Base-by-base conservation (phyloP, 2,797 vertebrate genomes). In the Sphenopsis melanotis region DNA sequence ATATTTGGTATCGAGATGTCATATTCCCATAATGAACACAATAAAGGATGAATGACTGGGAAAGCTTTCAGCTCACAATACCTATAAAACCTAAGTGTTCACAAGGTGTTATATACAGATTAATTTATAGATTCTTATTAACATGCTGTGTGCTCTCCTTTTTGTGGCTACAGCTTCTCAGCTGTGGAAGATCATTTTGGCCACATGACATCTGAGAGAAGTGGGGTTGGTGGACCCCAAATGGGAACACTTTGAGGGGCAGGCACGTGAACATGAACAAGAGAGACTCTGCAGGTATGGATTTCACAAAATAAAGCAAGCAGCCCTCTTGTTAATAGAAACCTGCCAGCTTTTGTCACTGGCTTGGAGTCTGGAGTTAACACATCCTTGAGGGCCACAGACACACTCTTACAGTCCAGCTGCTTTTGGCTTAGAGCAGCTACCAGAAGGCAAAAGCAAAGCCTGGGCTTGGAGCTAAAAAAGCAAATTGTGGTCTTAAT, bases 101-200 rank as follows among this genome's bases (percentile, higher is more conserved):
- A 39, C 89, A 95, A 95, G 91, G 89, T 96, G 86, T 93, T 96
- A 90, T 61, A 74, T 81, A 92, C 81, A 95, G 95, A 97, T 97
- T 97, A 96, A 97, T 96, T 96, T 96, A 97, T 96, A 95, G 95
- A 92, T 95, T 90, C 68, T 83, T 93, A 95, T 96, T 97, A 96
- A 89, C 85, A 47, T 77, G 86, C 86, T 78, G 75, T 12, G 29
- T 59, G 63, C 75, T 96, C 59, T 94, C 81, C 42, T 91, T 87
- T 83, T 66, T 81, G 66, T 50, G 88, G 87, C 71, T 89, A n/a
- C 93, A 91, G 6, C 90, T 94, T 55, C 86, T 85, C 90, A 95
- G 49, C 79, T 9, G 4, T 34, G 65, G 88, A 89, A 92, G 75
- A 82, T 82, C 71, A 83, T 41, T 60, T 57, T 37, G 13, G 4